A percentile compares a stretch with the other conserved stretches of the same genome.
Conservation (phyloP, 2,797 vertebrate species). For the Gymnoscopelus microlampas region DNA sequence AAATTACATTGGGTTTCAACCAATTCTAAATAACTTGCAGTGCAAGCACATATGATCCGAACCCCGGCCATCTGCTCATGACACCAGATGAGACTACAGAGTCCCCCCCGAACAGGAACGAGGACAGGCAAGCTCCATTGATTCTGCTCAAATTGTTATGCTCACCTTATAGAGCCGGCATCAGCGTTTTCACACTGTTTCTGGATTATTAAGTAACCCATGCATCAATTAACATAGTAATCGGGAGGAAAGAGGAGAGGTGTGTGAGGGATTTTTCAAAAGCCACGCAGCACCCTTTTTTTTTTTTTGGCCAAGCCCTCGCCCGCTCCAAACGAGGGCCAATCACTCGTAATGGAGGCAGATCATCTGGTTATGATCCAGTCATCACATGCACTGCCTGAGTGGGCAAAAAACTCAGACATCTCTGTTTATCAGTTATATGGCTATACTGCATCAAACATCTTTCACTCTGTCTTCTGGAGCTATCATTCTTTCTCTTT, state of each 20-base stretch:
- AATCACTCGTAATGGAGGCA: slow-evolving; percentile 68
- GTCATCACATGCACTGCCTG: slow-evolving; percentile 60
- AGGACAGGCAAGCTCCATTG: slow-evolving; percentile 22
- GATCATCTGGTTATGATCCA: slow-evolving; percentile 73
- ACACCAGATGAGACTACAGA: slow-evolving; percentile 11
- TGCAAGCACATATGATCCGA: slow-evolving; percentile 13
- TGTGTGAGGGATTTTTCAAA: slow-evolving; percentile 49
- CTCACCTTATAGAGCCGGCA: slow-evolving; percentile 45
- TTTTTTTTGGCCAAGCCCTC: slow-evolving; percentile 56
- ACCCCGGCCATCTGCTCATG: slow-evolving; percentile 1
- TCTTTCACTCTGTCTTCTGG: slow-evolving; percentile 22
- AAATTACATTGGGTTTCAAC: slow-evolving; percentile 11
- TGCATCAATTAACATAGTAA: slow-evolving; percentile 73
- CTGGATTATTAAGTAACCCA: slow-evolving; percentile 55
- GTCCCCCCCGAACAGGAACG: neutral
- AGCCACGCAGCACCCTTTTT: slow-evolving; percentile 44
- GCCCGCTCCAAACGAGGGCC: slow-evolving; percentile 55
- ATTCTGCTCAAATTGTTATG: slow-evolving; percentile 57
- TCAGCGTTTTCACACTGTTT: slow-evolving; percentile 56
- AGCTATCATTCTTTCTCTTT: neutral
- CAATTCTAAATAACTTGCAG: neutral
- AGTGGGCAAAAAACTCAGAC: slow-evolving; percentile 66
- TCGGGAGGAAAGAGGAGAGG: slow-evolving; percentile 44
- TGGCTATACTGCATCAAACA: slow-evolving; percentile 44
- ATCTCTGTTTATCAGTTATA: slow-evolving; percentile 66